Evolutionary conservation across 2,888 invertebrate genomes (phyloP).

Genomic region (Bhutanitis thaidina): DNA sequence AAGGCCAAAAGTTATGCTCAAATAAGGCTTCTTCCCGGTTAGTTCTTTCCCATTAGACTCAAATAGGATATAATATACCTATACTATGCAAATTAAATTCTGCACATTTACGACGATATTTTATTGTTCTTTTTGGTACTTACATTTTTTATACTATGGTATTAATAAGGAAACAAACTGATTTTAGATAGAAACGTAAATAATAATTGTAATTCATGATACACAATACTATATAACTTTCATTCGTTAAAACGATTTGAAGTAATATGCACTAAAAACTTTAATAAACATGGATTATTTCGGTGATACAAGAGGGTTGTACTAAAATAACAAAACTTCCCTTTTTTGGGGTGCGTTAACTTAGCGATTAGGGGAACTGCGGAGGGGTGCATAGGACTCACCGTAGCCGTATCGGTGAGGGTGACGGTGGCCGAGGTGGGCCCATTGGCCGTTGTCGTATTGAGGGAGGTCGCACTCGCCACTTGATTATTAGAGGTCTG

Average conservation of each 20-base stretch:
- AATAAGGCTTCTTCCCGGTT: not conserved
- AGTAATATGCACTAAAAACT: not conserved
- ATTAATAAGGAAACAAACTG: too few relatives aligned
- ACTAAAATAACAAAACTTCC: conserved; percentile 61
- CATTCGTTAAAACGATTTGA: too few relatives aligned
- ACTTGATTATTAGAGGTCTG: conserved; percentile 79
- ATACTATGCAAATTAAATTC: too few relatives aligned
- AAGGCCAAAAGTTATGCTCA: not conserved
- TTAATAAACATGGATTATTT: conserved; percentile 11
- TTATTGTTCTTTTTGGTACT: too few relatives aligned
- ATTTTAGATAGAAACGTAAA: too few relatives aligned
- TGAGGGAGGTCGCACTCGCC: conserved; percentile 38
- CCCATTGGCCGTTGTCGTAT: conserved; percentile 53
- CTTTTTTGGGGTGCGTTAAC: conserved; percentile 66
- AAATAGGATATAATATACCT: not conserved
- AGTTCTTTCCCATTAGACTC: not conserved
- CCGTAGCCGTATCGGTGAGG: conserved; percentile 76
- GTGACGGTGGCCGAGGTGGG: conserved; percentile 73
- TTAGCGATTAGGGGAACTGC: conserved; percentile 61
- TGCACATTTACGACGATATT: too few relatives aligned
- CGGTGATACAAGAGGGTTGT: conserved; percentile 18
- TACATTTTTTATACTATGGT: too few relatives aligned
- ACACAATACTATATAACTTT: too few relatives aligned
- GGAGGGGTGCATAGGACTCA: conserved; percentile 76
- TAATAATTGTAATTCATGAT: too few relatives aligned